Evolutionary conservation across 2,888 invertebrate species (phyloP).

Genomic region (Cerastis leucographa): DNA sequence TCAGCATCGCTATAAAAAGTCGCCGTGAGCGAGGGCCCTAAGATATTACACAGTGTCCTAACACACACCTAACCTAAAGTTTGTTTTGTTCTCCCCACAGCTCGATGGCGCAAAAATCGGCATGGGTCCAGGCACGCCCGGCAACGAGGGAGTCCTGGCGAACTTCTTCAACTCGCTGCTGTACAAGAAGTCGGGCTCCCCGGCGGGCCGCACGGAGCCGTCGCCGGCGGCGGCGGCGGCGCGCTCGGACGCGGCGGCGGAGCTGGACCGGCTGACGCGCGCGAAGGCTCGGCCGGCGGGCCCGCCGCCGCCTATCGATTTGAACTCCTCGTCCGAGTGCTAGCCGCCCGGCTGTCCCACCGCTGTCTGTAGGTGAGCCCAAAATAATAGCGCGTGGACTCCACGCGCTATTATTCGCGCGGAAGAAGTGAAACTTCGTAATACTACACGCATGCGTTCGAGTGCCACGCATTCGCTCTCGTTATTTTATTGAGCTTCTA

Average conservation of each 20-base stretch:
- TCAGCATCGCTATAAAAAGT: no score
- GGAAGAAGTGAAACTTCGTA: no score
- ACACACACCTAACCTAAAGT: no score
- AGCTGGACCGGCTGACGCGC: conserved; percentile 96
- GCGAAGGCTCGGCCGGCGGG: conserved; percentile 84
- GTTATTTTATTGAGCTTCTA: no score
- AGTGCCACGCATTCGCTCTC: no score
- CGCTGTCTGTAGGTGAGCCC: conserved; percentile 40
- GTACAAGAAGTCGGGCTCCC: conserved; percentile 97
- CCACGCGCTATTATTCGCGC: no score
- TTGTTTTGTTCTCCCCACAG: conserved; percentile 77
- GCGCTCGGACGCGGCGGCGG: conserved; percentile 97
- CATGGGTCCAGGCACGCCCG: conserved; percentile 92
- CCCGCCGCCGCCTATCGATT: conserved; percentile 92
- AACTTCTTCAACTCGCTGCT: conserved; percentile 99
- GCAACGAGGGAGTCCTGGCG: conserved; percentile 97
- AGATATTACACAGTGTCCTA: no score
- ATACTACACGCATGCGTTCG: no score
- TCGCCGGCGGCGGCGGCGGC: conserved; percentile 90
- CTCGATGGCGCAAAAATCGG: conserved; percentile 94
- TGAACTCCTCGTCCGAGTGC: conserved; percentile 88
- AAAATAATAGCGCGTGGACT: no score
- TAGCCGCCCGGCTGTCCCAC: conserved; percentile 68
- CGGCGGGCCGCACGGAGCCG: conserved; percentile 87
- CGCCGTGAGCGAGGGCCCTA: no score